Conservation (phyloP, 2,888 invertebrate species). For the Diploptera punctata region DNA sequence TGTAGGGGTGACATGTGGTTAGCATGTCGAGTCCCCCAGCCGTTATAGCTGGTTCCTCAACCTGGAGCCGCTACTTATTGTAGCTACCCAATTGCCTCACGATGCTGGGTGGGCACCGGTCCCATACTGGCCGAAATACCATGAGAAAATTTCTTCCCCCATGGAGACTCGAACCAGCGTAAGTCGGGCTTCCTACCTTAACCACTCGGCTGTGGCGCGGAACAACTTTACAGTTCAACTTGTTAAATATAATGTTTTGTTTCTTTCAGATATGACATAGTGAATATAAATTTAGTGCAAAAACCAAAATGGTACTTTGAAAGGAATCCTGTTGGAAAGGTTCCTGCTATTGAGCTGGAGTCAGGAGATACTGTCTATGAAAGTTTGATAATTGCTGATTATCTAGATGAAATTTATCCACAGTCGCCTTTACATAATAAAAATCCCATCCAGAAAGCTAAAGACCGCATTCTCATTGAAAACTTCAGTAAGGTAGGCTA, state of each 20-base stretch:
- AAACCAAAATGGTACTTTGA: constrained; percentile 83
- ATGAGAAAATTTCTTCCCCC: too few relatives aligned
- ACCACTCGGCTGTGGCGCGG: too few relatives aligned
- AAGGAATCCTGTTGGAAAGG: constrained; percentile 69
- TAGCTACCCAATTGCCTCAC: too few relatives aligned
- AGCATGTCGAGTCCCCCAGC: too few relatives aligned
- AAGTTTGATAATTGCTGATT: constrained; percentile 79
- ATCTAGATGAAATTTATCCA: constrained; percentile 80
- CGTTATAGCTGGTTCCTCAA: too few relatives aligned
- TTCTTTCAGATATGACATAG: constrained; percentile 69
- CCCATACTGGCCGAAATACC: too few relatives aligned
- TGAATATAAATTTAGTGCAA: constrained; percentile 67
- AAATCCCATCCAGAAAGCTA: constrained; percentile 71
- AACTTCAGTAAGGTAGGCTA: constrained; percentile 59
- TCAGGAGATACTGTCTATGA: constrained; percentile 76
- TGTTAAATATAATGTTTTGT: constrained; percentile 8
- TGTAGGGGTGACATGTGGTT: too few relatives aligned
- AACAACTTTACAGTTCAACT: background rate
- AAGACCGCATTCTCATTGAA: constrained; percentile 75
- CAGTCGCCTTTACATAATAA: constrained; percentile 67
- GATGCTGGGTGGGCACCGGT: too few relatives aligned
- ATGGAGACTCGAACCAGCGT: too few relatives aligned
- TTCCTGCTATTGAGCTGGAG: constrained; percentile 76
- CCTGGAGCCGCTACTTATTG: too few relatives aligned
- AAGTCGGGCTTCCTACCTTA: too few relatives aligned